Conservation (phyloP, 2,113 vertebrate species). For the Daphoenositta chrysoptera region DNA sequence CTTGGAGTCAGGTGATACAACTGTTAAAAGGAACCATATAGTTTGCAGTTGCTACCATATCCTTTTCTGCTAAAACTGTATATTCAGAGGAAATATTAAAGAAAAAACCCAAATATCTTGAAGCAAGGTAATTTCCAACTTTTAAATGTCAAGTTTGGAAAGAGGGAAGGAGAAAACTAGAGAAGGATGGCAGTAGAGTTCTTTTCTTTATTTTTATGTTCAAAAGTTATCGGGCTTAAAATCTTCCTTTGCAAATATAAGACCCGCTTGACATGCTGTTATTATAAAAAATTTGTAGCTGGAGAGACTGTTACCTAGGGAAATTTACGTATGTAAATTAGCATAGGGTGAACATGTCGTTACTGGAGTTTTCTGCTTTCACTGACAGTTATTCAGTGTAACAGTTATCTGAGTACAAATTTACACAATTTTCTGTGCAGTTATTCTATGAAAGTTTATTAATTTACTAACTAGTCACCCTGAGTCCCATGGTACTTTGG, state of each 20-base stretch:
- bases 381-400: not conserved
- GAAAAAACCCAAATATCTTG: not conserved
- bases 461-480: not conserved
- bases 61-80: not conserved
- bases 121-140: not conserved
- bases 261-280: not conserved
- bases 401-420: not conserved
- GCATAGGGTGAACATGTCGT: not conserved
- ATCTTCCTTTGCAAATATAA: not conserved
- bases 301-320: not conserved
- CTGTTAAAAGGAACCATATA: not conserved
- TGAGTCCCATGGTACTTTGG: not conserved
- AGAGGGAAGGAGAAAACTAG: not conserved
- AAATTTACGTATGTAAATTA: constrained; percentile 38
- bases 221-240: not conserved
- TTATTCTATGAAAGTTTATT: not conserved
- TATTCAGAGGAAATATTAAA: not conserved
- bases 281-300: not conserved
- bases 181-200: not conserved
- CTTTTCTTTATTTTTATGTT: not conserved
- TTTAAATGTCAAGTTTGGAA: not conserved
- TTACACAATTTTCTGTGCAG: not conserved
- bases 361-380: not conserved
- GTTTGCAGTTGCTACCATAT: not conserved
- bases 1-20: not conserved